Percentiles rank a stretch among this genome's conserved stretches.
Conservation (phyloP, 2,888 invertebrate species). For the Andrena hattorfiana region DNA sequence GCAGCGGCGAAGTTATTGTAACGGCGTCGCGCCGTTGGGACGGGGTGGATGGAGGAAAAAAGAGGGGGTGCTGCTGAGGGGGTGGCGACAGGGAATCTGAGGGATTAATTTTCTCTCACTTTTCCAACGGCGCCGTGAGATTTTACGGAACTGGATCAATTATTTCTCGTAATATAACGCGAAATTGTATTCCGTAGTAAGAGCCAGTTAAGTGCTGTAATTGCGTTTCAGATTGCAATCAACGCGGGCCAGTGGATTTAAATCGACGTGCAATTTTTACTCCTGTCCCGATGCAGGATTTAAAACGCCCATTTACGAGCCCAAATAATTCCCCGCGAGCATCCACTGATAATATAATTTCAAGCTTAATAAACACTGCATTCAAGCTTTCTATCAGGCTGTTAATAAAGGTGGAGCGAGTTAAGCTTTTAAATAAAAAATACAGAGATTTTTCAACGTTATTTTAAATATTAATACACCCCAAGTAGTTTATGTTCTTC, state of each 20-base stretch:
- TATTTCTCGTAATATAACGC: conserved; percentile 52
- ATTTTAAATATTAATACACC: too few species aligned
- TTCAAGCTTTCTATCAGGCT: too few species aligned
- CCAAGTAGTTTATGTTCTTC: too few species aligned
- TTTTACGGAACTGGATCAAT: conserved; percentile 60
- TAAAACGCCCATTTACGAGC: background rate
- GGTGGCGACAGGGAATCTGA: conserved; percentile 30
- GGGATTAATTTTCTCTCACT: conserved; percentile 71
- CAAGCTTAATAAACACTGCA: background rate
- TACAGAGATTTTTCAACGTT: too few species aligned
- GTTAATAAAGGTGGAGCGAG: too few species aligned
- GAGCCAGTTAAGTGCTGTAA: conserved; percentile 51
- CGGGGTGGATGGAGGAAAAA: conserved; percentile 10
- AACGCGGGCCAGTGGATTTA: conserved; percentile 32
- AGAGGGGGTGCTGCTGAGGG: background rate
- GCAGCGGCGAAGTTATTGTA: conserved; percentile 77
- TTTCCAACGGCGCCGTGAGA: conserved; percentile 46
- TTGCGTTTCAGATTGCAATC: conserved; percentile 54
- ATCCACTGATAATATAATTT: background rate
- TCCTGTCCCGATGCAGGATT: background rate
- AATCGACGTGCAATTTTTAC: conserved; percentile 24
- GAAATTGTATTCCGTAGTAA: conserved; percentile 46
- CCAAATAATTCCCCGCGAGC: background rate
- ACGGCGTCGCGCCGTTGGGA: conserved; percentile 65
- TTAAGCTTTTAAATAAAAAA: too few species aligned